A percentile compares a stretch with the other conserved stretches of the same genome.
phyloP scores from a whole-genome alignment of 1,140 invertebrate genomes.

The Drosophila ohnishii region DNA sequence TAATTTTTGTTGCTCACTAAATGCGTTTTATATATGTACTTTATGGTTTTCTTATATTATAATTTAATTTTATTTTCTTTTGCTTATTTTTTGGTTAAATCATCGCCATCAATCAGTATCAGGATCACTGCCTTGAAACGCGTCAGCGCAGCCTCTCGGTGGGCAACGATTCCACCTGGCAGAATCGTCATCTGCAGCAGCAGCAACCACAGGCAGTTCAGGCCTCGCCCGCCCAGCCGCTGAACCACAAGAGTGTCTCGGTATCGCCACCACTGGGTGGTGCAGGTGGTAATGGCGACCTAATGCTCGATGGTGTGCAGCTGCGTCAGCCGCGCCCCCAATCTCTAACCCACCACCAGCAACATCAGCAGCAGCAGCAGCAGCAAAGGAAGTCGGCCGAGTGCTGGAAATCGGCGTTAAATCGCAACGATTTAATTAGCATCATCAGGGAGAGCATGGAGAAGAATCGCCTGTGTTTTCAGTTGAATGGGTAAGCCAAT shows the following conservation, averaged over 20 bases:
- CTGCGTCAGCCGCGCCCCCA: conserved; percentile 74
- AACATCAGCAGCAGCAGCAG: conserved; percentile 45
- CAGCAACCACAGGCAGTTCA: conserved; percentile 45
- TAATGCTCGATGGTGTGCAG: conserved; percentile 76
- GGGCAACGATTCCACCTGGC: conserved; percentile 79
- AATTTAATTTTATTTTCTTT: conserved; percentile 61
- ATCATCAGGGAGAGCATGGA: conserved; percentile 96
- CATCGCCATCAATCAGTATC: conserved; percentile 66
- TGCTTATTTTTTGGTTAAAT: conserved; percentile 58
- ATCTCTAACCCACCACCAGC: conserved; percentile 36
- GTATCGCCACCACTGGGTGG: conserved; percentile 47
- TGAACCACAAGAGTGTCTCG: conserved; percentile 55
- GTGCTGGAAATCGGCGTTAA: conserved; percentile 86
- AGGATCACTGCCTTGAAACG: conserved; percentile 79
- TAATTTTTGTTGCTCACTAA: conserved; percentile 25
- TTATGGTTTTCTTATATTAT: conserved; percentile 44
- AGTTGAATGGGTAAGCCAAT: conserved; percentile 87
- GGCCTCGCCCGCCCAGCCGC: conserved; percentile 22
- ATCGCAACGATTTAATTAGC: conserved; percentile 91
- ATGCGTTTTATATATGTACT: conserved; percentile 2
- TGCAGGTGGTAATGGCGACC: conserved; percentile 36
- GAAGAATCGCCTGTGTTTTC: conserved; percentile 93
- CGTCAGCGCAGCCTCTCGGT: conserved; percentile 81
- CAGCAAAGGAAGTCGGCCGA: conserved; percentile 70
- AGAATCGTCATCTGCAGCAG: conserved; percentile 63